Evolutionary conservation across 2,797 vertebrate genomes (phyloP).

Genomic region (Sebastes goodei): DNA sequence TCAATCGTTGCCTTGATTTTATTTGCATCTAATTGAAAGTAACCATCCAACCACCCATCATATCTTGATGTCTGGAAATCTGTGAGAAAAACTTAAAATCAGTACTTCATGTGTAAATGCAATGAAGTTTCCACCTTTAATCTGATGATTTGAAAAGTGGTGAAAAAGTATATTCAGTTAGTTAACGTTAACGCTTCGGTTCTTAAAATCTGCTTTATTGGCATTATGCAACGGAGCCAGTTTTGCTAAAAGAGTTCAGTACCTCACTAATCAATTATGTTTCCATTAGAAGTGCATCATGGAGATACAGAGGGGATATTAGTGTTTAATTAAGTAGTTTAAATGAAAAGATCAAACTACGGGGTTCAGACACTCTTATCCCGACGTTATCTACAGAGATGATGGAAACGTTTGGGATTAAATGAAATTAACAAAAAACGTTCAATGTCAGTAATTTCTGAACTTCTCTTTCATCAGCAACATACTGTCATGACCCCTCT

Average conservation of each 20-base stretch:
- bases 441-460: background rate
- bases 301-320: background rate
- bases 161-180: background rate
- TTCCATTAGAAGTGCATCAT: background rate
- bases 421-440: conserved; percentile 1
- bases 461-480: background rate
- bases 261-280: background rate
- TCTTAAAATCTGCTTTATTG: background rate
- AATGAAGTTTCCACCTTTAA: background rate
- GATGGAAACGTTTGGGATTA: conserved; percentile 27
- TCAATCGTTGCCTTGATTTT: too few relatives aligned
- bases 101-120: background rate
- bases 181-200: too few relatives aligned
- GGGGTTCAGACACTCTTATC: background rate
- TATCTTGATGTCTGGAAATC: background rate
- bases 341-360: background rate
- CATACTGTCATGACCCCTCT: background rate
- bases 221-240: background rate
- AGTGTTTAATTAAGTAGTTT: background rate
- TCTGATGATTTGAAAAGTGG: background rate
- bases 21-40: too few relatives aligned
- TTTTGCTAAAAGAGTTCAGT: background rate
- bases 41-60: background rate
- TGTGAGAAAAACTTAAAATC: background rate
- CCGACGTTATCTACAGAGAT: conserved; percentile 9